These are phyloP conservation scores for Caranx melampygus DNA, from an alignment of 2,113 vertebrate genomes.

Conservation along the genomic window DNA sequence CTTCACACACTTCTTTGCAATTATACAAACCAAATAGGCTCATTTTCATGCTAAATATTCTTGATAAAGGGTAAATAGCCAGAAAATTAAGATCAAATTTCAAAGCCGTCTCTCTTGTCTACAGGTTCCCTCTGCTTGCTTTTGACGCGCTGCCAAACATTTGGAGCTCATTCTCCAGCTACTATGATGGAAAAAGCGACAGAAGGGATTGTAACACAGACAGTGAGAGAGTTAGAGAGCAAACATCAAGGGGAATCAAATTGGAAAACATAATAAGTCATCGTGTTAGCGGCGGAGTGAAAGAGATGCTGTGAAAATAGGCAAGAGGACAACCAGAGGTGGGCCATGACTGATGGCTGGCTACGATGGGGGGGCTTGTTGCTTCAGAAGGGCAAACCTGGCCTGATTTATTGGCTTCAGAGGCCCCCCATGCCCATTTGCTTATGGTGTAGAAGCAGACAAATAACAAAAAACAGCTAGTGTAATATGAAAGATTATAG, in stretches of 20 bases:
- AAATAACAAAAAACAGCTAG: constrained; percentile 27
- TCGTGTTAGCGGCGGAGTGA: constrained; percentile 66
- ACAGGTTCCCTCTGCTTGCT: constrained; percentile 37
- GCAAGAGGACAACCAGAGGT: constrained; percentile 74
- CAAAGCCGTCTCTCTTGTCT: constrained; percentile 9
- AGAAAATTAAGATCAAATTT: constrained; percentile 50
- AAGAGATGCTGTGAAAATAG: constrained; percentile 78
- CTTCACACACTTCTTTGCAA: constrained; percentile 23
- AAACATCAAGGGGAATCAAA: constrained; percentile 73
- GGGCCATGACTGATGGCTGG: constrained; percentile 76
- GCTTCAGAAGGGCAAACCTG: constrained; percentile 78
- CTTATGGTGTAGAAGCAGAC: constrained; percentile 55
- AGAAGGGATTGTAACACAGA: constrained; percentile 78
- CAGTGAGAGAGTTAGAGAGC: constrained; percentile 71
- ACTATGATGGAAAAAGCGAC: constrained; percentile 77
- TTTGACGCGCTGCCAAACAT: constrained; percentile 78
- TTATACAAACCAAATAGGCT: constrained; percentile 47
- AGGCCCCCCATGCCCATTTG: constrained; percentile 54
- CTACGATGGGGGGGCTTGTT: constrained; percentile 61
- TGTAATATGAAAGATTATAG: constrained; percentile 30
- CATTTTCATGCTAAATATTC: constrained; percentile 43
- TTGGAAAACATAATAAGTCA: constrained; percentile 80
- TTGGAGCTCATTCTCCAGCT: constrained; percentile 84
- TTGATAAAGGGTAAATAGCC: constrained; percentile 42
- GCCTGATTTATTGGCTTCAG: constrained; percentile 79